Evolutionary conservation across 2,888 invertebrate genomes (phyloP), one percentile per base, ranked within the genome.

Genomic region (Micropterix aruncella): DNA sequence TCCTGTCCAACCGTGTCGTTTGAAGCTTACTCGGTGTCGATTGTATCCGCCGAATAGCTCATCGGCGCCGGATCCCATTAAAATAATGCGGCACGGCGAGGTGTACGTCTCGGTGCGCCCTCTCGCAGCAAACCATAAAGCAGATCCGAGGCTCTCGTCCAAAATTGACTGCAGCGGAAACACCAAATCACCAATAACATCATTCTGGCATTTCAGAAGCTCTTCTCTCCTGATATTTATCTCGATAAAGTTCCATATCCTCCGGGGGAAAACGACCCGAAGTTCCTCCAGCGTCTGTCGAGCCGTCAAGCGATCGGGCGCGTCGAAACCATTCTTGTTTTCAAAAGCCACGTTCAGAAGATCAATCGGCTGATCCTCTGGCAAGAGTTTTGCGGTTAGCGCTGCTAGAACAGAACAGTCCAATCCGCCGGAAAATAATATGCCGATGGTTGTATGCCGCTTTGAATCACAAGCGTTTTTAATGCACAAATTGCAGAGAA

Each of bases 11-110:
- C 70, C 65, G 51, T 60, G 60, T 14, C 77, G 74, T 54, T 68
- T 75, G 46, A 77, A 79, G 3, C 79, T 79, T 52, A 80, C 83
- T 54, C 92, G 74, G 58, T 97, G 95, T 47, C 93, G 75, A 27
- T 82, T 81, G 59, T 97, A 97, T 2, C 97, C 97, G 41, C 91
- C 95, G 58, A 97, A 85, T 49, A 96, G 73, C 67, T 99, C 99
- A 73, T 99, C 99, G 1, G 97, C 96, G 4, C 97, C 97, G 70
- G 91, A 91, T 27, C 97, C 97, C 53, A 88, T 66, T 51, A 95
- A 61, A 47, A 93, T 61, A 67, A 81, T 80, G 60, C 86, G 74
- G 52, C 79, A 77, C 16, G 78, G 65, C 36, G 84, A 81, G 45
- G 57, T 59, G 48, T 73, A 75, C 2, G 51, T 44, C 9, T 55